These are phyloP conservation scores for Panonychus citri DNA, from an alignment of 1,140 invertebrate species.

Conservation along the genomic window DNA sequence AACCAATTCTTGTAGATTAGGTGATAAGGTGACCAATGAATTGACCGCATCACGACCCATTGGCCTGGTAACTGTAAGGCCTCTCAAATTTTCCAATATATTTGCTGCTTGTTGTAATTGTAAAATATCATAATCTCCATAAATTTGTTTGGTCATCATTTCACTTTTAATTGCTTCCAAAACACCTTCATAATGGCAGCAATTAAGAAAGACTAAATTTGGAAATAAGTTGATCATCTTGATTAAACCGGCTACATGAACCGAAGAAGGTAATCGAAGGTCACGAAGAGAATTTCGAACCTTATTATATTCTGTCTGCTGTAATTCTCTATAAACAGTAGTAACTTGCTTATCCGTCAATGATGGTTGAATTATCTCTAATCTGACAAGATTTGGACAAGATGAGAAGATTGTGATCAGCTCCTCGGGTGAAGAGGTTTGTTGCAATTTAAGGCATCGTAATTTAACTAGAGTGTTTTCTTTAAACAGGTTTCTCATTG, in stretches of 20 bases:
- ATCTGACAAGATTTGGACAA: conserved; percentile 9
- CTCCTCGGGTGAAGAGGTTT: conserved; percentile 3
- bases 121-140: neutral
- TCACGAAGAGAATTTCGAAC: conserved; percentile 4
- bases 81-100: neutral
- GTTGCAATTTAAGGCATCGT: conserved; percentile 10
- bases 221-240: conserved; percentile 11
- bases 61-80: conserved; percentile 10
- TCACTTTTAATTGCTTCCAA: conserved; percentile 12
- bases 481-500: conserved; percentile 11
- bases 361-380: conserved; percentile 15
- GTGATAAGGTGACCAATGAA: conserved; percentile 11
- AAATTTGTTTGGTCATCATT: conserved; percentile 1
- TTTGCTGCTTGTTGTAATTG: neutral
- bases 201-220: conserved; percentile 11
- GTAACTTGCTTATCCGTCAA: conserved; percentile 8
- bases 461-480: conserved; percentile 7
- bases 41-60: conserved; percentile 10
- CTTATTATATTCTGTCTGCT: neutral
- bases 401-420: conserved; percentile 9
- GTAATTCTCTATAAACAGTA: neutral
- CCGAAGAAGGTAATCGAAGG: conserved; percentile 13
- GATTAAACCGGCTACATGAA: conserved; percentile 11
- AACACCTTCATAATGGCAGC: conserved; percentile 11
- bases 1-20: conserved; percentile 10